These are phyloP conservation scores for Priapulus caudatus DNA, from an alignment of 2,888 invertebrate genomes.

Conservation along the genomic window DNA sequence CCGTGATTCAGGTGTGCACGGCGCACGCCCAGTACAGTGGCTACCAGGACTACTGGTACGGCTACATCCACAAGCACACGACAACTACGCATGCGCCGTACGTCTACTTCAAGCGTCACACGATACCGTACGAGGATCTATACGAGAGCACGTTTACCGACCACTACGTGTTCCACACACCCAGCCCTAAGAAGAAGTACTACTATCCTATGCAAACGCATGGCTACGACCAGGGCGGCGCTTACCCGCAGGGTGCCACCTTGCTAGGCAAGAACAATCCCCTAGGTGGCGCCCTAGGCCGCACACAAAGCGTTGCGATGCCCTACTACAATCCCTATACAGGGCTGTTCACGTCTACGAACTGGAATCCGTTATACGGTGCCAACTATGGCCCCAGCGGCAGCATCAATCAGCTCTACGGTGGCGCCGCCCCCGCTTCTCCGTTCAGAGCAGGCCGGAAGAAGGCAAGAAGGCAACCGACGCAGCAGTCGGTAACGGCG, in stretches of 20 bases:
- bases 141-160: conserved; percentile 1
- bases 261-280: too few species aligned
- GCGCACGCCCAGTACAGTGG: neutral
- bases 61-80: neutral
- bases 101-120: neutral
- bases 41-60: neutral
- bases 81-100: conserved; percentile 1
- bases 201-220: neutral
- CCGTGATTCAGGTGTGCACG: neutral
- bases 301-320: neutral
- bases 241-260: neutral
- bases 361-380: neutral
- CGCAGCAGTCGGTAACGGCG: too few species aligned
- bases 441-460: too few species aligned
- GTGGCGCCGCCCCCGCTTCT: neutral
- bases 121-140: neutral
- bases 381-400: neutral
- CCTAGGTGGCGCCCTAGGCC: neutral
- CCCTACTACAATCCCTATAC: conserved; percentile 1
- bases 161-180: conserved; percentile 1
- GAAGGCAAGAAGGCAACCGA: too few species aligned
- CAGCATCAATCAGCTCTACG: neutral
- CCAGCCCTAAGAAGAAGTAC: neutral
- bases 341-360: neutral
- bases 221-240: neutral